Conservation (phyloP, 2,113 vertebrate genomes). For the Peromyscus leucopus region DNA sequence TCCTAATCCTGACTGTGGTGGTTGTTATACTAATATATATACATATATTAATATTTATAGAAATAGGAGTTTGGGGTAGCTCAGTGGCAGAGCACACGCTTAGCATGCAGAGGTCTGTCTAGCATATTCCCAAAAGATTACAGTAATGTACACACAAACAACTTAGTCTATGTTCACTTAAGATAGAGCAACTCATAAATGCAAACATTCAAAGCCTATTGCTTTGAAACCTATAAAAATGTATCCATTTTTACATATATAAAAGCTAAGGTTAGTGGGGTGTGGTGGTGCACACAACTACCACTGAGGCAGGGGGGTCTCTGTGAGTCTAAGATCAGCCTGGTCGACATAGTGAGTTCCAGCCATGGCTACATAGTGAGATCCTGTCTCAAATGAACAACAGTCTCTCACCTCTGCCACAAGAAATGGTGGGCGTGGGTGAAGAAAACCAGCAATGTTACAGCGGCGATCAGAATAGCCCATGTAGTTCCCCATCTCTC, state of each 20-base stretch:
- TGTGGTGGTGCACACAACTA: neutral
- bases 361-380: neutral
- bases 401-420: neutral
- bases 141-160: neutral
- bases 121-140: neutral
- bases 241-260: slow-evolving; percentile 32
- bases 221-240: neutral
- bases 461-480: slow-evolving; percentile 18
- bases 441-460: neutral
- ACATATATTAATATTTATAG: slow-evolving; percentile 12
- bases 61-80: neutral
- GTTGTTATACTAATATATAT: neutral
- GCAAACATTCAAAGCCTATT: neutral
- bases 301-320: neutral
- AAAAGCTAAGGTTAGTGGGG: slow-evolving; percentile 49
- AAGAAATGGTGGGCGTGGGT: fast-evolving
- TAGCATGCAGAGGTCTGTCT: neutral
- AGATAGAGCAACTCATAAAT: neutral
- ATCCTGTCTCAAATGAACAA: neutral
- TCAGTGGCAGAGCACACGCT: neutral
- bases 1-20: neutral
- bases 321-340: neutral
- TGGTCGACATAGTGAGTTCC: neutral
- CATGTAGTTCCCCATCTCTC: neutral
- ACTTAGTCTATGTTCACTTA: slow-evolving; percentile 18